Evolutionary conservation across 2,888 invertebrate species (phyloP), one percentile per base, ranked within the genome.

Genomic region (Pogonocherus hispidulus): DNA sequence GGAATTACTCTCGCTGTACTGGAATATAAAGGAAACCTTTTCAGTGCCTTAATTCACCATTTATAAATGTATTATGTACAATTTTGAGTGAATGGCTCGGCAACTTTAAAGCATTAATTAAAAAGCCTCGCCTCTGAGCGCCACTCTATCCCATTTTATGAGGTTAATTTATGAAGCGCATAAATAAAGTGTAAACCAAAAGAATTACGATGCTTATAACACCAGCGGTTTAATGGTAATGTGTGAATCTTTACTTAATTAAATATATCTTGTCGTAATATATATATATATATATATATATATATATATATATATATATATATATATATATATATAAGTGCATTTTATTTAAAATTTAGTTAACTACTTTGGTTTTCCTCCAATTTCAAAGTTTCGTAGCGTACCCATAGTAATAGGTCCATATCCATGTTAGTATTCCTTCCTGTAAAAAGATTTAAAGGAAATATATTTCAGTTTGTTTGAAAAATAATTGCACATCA

Each of bases 71-170:
- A 49, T 59, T 49, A 59, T 59, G 49, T 49, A 47, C 11, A 44
- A 47, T 47, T 47, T 23, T 19, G 19, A 59, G 41, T 14, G 44
- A 56, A 47, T n/a, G 27, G 59, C 59, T 47, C 19, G 19, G 59
- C 47, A 59, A 59, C 41, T 55, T 55, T 37, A 41, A 55, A 55
- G 19, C 59, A 59, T 59, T 59, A 59, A 59, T 59, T 59, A 49
- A 59, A 59, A 47, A 59, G 32, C 47, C 47, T 59, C 5, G 47
- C 44, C 22, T 57, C 22, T 22, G 44, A 22, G 14, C 22, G 41
- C 22, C 32, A 46, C 49, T 47, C 41, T 27, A 49, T 22, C 46
- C 14, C 37, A 14, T 46, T 59, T 57, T 46, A 47, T 47, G 47
- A 59, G 47, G 27, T 59, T 49, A 47, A 59, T 59, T 59, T 59